Percentiles rank a stretch among this genome's conserved stretches.
Conservation (phyloP, 2,113 vertebrate species). For the Azemiops feae region DNA sequence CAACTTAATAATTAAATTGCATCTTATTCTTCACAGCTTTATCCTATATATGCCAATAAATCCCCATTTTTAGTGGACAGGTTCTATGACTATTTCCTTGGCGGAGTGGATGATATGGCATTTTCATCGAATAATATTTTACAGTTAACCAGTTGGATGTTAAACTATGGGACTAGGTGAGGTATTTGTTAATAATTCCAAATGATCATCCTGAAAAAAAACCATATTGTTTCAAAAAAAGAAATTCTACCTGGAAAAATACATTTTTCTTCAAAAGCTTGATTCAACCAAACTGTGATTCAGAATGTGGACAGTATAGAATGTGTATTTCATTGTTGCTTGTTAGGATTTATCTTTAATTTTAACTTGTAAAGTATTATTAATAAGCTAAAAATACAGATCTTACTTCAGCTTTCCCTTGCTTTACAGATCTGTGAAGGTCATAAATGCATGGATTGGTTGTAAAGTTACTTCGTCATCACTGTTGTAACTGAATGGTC, state of each 20-base stretch:
- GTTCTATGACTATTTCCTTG: slow-evolving; percentile 79
- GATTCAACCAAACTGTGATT: background rate
- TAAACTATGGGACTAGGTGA: slow-evolving; percentile 74
- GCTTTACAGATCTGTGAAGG: background rate
- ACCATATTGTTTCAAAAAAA: background rate
- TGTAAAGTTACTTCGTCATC: background rate
- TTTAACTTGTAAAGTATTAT: background rate
- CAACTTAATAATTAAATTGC: background rate
- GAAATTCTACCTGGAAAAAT: background rate
- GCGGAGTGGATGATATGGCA: slow-evolving; percentile 77
- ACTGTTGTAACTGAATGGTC: background rate
- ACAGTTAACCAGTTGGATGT: slow-evolving; percentile 65
- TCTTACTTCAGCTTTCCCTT: background rate
- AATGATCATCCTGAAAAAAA: background rate
- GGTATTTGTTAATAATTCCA: background rate
- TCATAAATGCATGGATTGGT: background rate
- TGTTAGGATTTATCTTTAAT: background rate
- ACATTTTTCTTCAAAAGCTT: background rate
- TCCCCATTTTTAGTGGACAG: slow-evolving; percentile 77
- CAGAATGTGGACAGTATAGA: background rate
- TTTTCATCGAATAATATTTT: slow-evolving; percentile 77
- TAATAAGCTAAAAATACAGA: background rate
- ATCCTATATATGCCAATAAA: slow-evolving; percentile 67
- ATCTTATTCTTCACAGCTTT: slow-evolving; percentile 63
- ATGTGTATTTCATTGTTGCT: background rate